Percentiles rank a stretch among this genome's conserved stretches.
Evolutionary conservation across 2,797 vertebrate genomes (phyloP).

Genomic region (Enteromius treurensis): DNA sequence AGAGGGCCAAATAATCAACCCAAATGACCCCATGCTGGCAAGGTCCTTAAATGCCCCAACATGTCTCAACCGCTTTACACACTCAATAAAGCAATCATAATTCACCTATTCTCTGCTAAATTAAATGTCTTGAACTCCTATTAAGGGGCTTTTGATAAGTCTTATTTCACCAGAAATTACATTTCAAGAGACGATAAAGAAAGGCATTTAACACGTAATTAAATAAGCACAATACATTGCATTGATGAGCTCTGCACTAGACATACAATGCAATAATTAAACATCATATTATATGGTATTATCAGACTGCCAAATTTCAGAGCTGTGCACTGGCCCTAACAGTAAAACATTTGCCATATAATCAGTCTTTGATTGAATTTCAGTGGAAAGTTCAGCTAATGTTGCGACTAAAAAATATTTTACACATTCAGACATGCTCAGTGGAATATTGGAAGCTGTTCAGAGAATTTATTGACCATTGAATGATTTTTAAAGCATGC

Average conservation of each 20-base stretch:
- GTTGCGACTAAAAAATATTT: not conserved
- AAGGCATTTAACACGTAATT: conserved; percentile 8
- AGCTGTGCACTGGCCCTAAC: not conserved
- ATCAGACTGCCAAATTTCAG: not conserved
- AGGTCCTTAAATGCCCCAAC: conserved; percentile 13
- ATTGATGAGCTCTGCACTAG: not conserved
- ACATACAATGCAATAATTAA: not conserved
- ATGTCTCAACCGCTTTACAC: conserved; percentile 70
- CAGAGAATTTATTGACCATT: conserved; percentile 1
- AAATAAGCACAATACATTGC: conserved; percentile 2
- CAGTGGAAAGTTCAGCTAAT: not conserved
- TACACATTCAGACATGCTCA: not conserved
- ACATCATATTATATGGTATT: not conserved
- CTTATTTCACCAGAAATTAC: not conserved
- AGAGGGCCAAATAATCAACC: conserved; percentile 50
- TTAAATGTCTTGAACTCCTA: conserved; percentile 16
- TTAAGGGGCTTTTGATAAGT: conserved; percentile 12
- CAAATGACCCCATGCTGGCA: not conserved
- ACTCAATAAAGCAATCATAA: conserved; percentile 76
- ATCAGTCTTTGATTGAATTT: not conserved
- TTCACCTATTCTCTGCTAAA: conserved; percentile 41
- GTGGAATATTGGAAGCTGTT: not conserved
- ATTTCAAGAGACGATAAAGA: not conserved
- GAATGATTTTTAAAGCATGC: conserved; percentile 21
- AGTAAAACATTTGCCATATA: not conserved